These are phyloP conservation scores for Trilocha varians DNA, from an alignment of 2,888 invertebrate species.

Conservation along the genomic window DNA sequence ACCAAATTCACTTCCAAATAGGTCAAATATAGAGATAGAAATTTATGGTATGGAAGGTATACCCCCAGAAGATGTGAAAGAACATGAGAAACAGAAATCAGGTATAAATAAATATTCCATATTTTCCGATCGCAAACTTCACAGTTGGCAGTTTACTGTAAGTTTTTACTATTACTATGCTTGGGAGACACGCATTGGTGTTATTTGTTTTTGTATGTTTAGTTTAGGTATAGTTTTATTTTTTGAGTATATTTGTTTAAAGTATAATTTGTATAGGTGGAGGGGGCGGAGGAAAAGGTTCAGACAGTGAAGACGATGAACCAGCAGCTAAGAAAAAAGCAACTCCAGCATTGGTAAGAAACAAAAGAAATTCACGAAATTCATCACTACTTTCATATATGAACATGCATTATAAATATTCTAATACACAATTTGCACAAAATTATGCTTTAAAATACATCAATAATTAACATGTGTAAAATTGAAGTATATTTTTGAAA, in stretches of 20 bases:
- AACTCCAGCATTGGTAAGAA: conserved; percentile 68
- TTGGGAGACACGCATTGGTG: conserved; percentile 43
- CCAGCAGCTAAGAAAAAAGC: conserved; percentile 84
- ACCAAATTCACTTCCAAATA: conserved; percentile 97
- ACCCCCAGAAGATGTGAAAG: conserved; percentile 93
- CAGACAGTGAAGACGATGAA: conserved; percentile 89
- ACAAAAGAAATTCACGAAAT: too few species aligned
- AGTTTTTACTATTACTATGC: conserved; percentile 41
- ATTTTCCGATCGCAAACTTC: conserved; percentile 4
- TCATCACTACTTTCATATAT: too few species aligned
- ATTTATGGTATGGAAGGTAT: conserved; percentile 99
- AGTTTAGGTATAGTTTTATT: conserved; percentile 28
- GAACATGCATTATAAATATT: too few species aligned
- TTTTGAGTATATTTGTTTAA: not conserved
- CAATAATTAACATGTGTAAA: too few species aligned
- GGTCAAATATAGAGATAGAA: conserved; percentile 99
- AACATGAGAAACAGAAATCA: conserved; percentile 92
- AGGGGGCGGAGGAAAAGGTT: conserved; percentile 79
- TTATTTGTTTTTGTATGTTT: conserved; percentile 51
- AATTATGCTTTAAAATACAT: too few species aligned
- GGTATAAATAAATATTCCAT: conserved; percentile 48
- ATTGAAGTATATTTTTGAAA: too few species aligned
- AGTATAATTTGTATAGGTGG: conserved; percentile 56
- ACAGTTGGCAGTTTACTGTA: conserved; percentile 52
- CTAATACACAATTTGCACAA: too few species aligned